Base-by-base conservation (phyloP, 2,113 vertebrate genomes). In the Cebus imitator region DNA sequence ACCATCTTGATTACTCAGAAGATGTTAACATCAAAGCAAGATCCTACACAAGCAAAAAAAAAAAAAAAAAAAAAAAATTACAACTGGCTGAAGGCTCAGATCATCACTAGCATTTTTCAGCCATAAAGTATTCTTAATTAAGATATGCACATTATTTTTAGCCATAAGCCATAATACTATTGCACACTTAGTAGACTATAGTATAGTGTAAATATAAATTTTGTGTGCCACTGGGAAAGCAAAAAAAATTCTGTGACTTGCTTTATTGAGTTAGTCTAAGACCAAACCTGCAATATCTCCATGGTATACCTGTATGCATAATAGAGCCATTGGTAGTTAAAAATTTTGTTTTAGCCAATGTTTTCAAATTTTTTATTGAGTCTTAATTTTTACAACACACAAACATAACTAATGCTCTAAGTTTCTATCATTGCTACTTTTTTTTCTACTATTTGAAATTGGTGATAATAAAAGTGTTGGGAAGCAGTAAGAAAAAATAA, bases 291-390 rank as follows among this genome's bases (percentile, higher is more conserved):
- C 43, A 43, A 18, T 76, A 48, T 76, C 43, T 48, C 27, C 25
- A 8, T 30, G 13, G 43, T 76, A 30, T 76, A 27, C 27, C 75
- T 76, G 12, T 66, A 85, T 76, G 30, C 10, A 45, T 88, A 64
- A 91, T 40, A 32, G 8, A 93, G 72, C 91, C n/a, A 23, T 8
- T 68, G 30, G 40, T 91, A 79, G 86, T 86, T 50, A 25, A 78
- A 82, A 35, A 91, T 89, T 96, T 95, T 93, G 50, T 91, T 70
- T 86, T 76, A 89, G 30, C 20, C 20, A 64, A 48, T 70, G 16
- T 1, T 96, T 83, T 95, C 8, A 68, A 40, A 35, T 45, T 91
- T 21, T 80, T 78, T 45, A 84, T 5, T 37, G 50, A 85, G 9
- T 75, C 7, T 94, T 40, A 35, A 80, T 79, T 85, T 86, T 92